Percentiles rank a stretch among this genome's conserved stretches.
These are phyloP conservation scores for Echinarachnius parma DNA, from an alignment of 53 echinoderm and acorn worm species.

Conservation along the genomic window DNA sequence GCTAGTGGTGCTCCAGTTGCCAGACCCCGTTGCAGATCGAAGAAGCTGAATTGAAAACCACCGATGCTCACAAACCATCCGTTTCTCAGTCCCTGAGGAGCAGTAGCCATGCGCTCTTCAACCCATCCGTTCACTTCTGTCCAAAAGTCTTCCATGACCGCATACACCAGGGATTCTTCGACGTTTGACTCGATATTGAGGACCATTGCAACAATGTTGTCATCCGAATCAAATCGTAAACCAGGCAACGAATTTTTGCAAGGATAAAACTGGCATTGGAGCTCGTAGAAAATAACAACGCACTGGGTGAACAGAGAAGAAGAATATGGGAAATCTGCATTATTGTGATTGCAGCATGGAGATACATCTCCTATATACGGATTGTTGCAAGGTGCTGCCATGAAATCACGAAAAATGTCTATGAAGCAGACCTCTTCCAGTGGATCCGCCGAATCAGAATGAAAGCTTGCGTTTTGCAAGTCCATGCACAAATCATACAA, in stretches of 20 bases:
- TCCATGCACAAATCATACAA: slow-evolving; percentile 51
- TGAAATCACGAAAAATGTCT: slow-evolving; percentile 49
- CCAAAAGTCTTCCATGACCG: slow-evolving; percentile 44
- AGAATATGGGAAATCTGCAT: slow-evolving; percentile 55
- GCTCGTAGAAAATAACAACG: neutral
- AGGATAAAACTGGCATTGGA: neutral
- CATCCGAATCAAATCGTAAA: slow-evolving; percentile 33
- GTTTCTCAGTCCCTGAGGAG: slow-evolving; percentile 33
- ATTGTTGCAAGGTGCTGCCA: slow-evolving; percentile 40
- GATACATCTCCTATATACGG: neutral
- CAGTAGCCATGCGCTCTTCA: slow-evolving; percentile 17
- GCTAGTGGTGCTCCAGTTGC: slow-evolving; percentile 40
- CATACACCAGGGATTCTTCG: slow-evolving; percentile 19
- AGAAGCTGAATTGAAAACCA: slow-evolving; percentile 42
- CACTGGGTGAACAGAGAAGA: slow-evolving; percentile 41
- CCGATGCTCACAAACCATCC: slow-evolving; percentile 53
- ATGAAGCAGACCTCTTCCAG: slow-evolving; percentile 52
- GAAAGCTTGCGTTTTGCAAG: slow-evolving; percentile 38
- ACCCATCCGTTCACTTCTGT: slow-evolving; percentile 29
- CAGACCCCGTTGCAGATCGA: slow-evolving; percentile 58
- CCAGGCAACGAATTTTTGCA: slow-evolving; percentile 16
- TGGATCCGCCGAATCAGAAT: neutral
- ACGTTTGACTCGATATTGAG: slow-evolving; percentile 12
- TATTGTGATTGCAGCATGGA: slow-evolving; percentile 54
- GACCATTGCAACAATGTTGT: slow-evolving; percentile 28